These are phyloP conservation scores for Triplophysa dalaica DNA, from an alignment of 2,113 vertebrate genomes.

Conservation along the genomic window DNA sequence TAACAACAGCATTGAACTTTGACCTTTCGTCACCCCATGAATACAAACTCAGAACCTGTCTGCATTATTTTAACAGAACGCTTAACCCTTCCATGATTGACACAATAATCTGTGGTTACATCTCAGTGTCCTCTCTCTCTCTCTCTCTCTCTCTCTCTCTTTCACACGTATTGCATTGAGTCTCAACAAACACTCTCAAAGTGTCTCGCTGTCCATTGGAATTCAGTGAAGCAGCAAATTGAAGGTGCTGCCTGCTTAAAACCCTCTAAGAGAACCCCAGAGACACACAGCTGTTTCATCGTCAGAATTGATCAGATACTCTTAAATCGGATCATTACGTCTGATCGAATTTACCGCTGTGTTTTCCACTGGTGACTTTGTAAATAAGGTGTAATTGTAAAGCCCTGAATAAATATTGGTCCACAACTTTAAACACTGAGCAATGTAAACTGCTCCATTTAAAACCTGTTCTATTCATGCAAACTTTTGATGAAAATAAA, in stretches of 20 bases:
- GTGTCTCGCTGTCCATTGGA: conserved; percentile 70
- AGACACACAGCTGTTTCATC: conserved; percentile 53
- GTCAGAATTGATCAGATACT: conserved; percentile 39
- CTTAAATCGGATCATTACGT: conserved; percentile 47
- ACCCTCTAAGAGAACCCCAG: conserved; percentile 59
- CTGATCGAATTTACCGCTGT: conserved; percentile 21
- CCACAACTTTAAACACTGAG: conserved; percentile 45
- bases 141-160: background rate
- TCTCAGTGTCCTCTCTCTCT: conserved; percentile 30
- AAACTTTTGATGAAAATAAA: conserved; percentile 40
- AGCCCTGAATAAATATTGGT: conserved; percentile 41
- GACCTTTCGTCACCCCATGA: background rate
- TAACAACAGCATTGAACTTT: too few relatives aligned
- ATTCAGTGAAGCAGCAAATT: conserved; percentile 71
- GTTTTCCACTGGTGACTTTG: conserved; percentile 14
- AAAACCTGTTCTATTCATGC: conserved; percentile 41
- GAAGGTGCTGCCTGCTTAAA: conserved; percentile 53
- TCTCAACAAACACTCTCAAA: conserved; percentile 67
- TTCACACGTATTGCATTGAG: conserved; percentile 64
- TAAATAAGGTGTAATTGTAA: conserved; percentile 53
- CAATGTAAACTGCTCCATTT: conserved; percentile 47
- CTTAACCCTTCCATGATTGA: conserved; percentile 31
- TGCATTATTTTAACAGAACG: conserved; percentile 31
- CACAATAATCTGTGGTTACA: conserved; percentile 22
- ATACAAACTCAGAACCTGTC: background rate